Evolutionary conservation across 1,140 invertebrate genomes (phyloP).

Genomic region (Dendroctonus valens): DNA sequence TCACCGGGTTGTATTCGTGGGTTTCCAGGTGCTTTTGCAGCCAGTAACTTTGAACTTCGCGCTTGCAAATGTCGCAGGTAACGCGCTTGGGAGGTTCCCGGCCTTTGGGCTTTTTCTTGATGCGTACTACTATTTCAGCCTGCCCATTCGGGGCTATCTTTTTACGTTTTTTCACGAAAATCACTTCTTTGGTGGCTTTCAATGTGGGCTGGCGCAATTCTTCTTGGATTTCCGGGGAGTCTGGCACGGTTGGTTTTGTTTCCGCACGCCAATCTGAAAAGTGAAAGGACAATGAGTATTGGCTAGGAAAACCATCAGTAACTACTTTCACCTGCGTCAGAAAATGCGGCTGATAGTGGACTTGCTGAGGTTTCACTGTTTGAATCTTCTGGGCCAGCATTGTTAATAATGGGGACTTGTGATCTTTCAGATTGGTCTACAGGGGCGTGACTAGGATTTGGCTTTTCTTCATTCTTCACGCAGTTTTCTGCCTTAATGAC

Average conservation of each 20-base stretch:
- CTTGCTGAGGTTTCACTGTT: not conserved
- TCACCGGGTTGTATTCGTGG: conserved; percentile 35
- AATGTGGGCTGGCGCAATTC: not conserved
- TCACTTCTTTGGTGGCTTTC: conserved; percentile 6
- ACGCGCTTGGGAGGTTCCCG: conserved; percentile 29
- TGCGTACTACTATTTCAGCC: conserved; percentile 3
- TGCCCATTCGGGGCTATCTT: not conserved
- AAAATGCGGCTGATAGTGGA: not conserved
- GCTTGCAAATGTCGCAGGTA: conserved; percentile 32
- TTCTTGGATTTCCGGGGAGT: not conserved
- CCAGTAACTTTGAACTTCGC: conserved; percentile 31
- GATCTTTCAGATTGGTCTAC: not conserved
- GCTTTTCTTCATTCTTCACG: too few relatives aligned
- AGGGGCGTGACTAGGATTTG: not conserved
- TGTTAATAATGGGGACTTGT: not conserved
- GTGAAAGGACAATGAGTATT: not conserved
- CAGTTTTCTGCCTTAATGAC: not conserved
- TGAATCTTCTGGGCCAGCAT: not conserved
- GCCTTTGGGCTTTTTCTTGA: conserved; percentile 25
- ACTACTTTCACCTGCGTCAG: not conserved
- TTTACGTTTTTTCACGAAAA: conserved; percentile 16
- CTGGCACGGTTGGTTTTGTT: not conserved
- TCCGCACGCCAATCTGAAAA: not conserved
- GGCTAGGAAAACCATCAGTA: not conserved
- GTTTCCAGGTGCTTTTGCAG: conserved; percentile 36